Percentiles rank a stretch among this genome's conserved stretches.
phyloP scores from a whole-genome alignment of 2,797 vertebrate species.

The Peromyscus melanophrys region DNA sequence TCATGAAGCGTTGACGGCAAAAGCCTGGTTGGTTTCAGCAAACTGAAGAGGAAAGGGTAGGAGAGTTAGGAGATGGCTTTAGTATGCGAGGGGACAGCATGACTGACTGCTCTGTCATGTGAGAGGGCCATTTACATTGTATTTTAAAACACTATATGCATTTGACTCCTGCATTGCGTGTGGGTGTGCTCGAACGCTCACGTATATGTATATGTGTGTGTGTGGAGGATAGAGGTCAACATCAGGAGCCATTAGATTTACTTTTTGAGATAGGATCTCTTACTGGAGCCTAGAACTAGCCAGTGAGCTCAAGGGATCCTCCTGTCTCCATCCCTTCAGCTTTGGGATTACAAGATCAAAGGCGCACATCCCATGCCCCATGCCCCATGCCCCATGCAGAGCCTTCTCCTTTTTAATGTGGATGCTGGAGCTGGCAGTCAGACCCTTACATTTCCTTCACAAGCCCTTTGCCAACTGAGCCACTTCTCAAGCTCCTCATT shows the following conservation, averaged over 20 bases:
- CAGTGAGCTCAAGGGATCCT: neutral
- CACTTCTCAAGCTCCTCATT: neutral
- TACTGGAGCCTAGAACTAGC: neutral
- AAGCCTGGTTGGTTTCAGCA: neutral
- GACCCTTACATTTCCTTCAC: neutral
- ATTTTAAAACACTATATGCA: neutral
- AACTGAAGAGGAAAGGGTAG: neutral
- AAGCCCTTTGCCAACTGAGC: neutral
- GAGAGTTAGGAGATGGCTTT: neutral
- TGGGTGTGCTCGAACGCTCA: neutral
- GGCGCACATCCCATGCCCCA: rapidly evolving
- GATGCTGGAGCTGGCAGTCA: neutral
- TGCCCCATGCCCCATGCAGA: neutral
- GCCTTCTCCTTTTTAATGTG: neutral
- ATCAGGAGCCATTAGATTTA: neutral
- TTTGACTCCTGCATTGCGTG: neutral
- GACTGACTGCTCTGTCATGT: too few relatives aligned
- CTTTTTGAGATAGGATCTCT: neutral
- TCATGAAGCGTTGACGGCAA: neutral
- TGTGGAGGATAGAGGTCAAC: too few relatives aligned
- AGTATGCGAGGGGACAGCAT: too few relatives aligned
- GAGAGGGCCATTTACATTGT: neutral
- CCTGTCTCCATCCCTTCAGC: neutral
- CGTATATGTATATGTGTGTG: neutral
- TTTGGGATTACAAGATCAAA: neutral